These are phyloP conservation scores for Dromaius novaehollandiae DNA, from an alignment of 2,113 vertebrate genomes.

Conservation along the genomic window DNA sequence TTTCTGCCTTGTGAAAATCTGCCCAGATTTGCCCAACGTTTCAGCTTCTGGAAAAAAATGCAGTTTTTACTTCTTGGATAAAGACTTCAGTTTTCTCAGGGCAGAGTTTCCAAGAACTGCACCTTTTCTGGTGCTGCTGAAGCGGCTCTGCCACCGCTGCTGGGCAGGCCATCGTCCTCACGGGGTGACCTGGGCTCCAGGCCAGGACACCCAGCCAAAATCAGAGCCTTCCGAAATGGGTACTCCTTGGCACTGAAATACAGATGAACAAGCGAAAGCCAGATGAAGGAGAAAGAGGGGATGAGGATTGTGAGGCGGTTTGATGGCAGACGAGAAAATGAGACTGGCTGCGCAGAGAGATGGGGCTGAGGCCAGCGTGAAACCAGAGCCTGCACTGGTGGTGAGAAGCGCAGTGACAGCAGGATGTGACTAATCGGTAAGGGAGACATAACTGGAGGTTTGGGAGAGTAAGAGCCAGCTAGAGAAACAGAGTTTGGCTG, in stretches of 20 bases:
- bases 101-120: background rate
- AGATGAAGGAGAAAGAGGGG: background rate
- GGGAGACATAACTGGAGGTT: background rate
- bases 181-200: background rate
- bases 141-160: background rate
- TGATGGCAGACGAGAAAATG: background rate
- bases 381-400: background rate
- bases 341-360: background rate
- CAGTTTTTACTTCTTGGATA: background rate
- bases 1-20: background rate
- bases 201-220: background rate
- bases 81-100: background rate
- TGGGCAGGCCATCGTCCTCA: background rate
- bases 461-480: background rate
- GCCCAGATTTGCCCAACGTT: background rate
- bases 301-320: background rate
- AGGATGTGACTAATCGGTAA: background rate
- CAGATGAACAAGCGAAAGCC: background rate
- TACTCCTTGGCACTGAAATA: background rate
- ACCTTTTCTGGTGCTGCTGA: background rate
- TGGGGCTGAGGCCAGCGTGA: background rate
- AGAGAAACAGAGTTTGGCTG: background rate
- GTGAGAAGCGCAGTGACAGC: background rate
- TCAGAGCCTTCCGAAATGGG: background rate
- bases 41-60: background rate